These are phyloP conservation scores for Amblyopsis rosae DNA, from an alignment of 2,113 vertebrate species.

Conservation along the genomic window DNA sequence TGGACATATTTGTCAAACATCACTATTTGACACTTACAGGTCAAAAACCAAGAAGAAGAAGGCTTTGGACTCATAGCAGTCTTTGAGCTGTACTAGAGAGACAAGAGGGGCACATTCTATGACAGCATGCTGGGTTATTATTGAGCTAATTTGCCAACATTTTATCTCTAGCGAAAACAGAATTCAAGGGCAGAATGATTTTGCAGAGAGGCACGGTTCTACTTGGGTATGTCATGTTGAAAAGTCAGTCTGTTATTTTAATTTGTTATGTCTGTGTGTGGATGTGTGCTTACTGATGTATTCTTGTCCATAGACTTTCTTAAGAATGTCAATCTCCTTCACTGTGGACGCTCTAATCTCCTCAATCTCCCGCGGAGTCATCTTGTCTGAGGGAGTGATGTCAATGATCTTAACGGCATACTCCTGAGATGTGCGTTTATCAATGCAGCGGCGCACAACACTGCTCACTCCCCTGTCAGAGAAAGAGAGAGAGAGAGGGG, in stretches of 20 bases:
- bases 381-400: conserved; percentile 89
- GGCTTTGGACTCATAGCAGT: conserved; percentile 90
- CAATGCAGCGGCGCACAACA: conserved; percentile 88
- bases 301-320: conserved; percentile 86
- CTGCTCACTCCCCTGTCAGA: conserved; percentile 91
- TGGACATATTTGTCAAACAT: neutral
- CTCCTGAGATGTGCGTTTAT: conserved; percentile 83
- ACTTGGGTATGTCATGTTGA: too few relatives aligned
- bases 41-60: conserved; percentile 98
- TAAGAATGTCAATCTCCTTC: conserved; percentile 95
- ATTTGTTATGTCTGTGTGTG: neutral
- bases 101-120: conserved; percentile 18
- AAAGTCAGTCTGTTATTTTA: too few relatives aligned
- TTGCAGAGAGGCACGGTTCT: too few relatives aligned
- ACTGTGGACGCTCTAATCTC: conserved; percentile 87
- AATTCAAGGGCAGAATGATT: too few relatives aligned
- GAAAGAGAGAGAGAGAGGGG: neutral
- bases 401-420: conserved; percentile 97
- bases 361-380: conserved; percentile 80
- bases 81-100: conserved; percentile 93
- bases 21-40: conserved; percentile 84
- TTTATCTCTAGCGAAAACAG: neutral
- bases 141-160: neutral
- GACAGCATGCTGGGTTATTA: neutral
- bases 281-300: conserved; percentile 88